These are phyloP conservation scores for Hippolais icterina DNA, from an alignment of 2,113 vertebrate genomes.

Conservation along the genomic window DNA sequence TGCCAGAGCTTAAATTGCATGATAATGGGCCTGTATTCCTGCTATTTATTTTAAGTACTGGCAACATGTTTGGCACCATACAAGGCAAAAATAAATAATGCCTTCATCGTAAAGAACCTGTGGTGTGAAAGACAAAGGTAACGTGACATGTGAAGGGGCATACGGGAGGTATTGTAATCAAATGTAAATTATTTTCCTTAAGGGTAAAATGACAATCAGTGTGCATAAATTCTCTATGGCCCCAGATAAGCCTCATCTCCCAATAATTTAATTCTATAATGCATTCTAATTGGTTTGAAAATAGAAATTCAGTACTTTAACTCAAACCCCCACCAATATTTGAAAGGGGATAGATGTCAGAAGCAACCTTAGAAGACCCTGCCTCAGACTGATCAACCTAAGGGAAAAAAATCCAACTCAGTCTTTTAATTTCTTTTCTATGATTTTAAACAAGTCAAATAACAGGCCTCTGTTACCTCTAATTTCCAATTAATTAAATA, in stretches of 20 bases:
- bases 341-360: not conserved
- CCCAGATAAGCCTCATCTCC: not conserved
- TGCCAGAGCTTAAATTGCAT: slow-evolving; percentile 38
- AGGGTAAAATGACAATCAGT: not conserved
- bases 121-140: not conserved
- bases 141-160: not conserved
- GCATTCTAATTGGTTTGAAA: not conserved
- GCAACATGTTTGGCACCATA: not conserved
- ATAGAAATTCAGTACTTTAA: not conserved
- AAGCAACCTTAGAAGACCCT: not conserved
- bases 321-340: accelerated
- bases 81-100: slow-evolving; percentile 5
- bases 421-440: not conserved
- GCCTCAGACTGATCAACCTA: not conserved
- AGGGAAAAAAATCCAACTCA: not conserved
- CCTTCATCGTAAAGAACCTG: not conserved
- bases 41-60: slow-evolving; percentile 49
- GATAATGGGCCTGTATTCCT: slow-evolving; percentile 40
- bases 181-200: not conserved
- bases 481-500: slow-evolving; percentile 4
- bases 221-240: not conserved
- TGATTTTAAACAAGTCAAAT: not conserved
- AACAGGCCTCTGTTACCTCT: not conserved
- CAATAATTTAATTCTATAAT: not conserved
- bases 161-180: not conserved